A percentile compares a stretch with the other conserved stretches of the same genome.
These are phyloP conservation scores for Mamestra brassicae DNA, from an alignment of 2,888 invertebrate genomes.

Conservation along the genomic window DNA sequence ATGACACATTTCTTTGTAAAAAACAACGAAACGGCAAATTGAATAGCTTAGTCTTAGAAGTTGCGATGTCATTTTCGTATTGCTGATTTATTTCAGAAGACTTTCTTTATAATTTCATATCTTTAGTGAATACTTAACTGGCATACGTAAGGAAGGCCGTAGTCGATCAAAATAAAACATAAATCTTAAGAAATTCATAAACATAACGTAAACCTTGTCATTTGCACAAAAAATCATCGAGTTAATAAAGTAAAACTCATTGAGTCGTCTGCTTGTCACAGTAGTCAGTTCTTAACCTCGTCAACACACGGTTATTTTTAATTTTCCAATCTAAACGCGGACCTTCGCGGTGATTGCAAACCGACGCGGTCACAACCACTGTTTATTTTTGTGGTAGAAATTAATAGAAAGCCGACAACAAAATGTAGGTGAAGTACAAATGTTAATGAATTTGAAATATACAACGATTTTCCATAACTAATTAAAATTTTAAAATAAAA, in stretches of 20 bases:
- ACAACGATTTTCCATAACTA: too few species aligned
- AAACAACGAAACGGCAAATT: slow-evolving; percentile 74
- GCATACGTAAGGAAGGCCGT: slow-evolving; percentile 47
- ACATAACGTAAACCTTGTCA: slow-evolving; percentile 43
- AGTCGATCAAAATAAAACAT: slow-evolving; percentile 45
- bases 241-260: slow-evolving; percentile 59
- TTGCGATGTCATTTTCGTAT: slow-evolving; percentile 34
- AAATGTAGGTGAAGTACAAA: slow-evolving; percentile 65
- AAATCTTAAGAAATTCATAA: slow-evolving; percentile 55
- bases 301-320: slow-evolving; percentile 70
- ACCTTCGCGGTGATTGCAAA: slow-evolving; percentile 74
- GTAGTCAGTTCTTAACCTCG: slow-evolving; percentile 73
- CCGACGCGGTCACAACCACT: slow-evolving; percentile 67
- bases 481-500: neutral
- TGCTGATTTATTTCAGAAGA: slow-evolving; percentile 54
- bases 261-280: slow-evolving; percentile 71
- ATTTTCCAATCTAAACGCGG: slow-evolving; percentile 67
- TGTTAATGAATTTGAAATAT: slow-evolving; percentile 36
- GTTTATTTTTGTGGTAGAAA: slow-evolving; percentile 72
- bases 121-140: slow-evolving; percentile 60
- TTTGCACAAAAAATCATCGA: slow-evolving; percentile 44
- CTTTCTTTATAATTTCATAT: slow-evolving; percentile 55
- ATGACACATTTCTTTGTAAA: slow-evolving; percentile 86
- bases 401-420: slow-evolving; percentile 67
- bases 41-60: slow-evolving; percentile 64